These are phyloP conservation scores for mouse (Mus musculus) DNA, from an alignment of 2,113 vertebrate species.

Conservation along the genomic window DNA sequence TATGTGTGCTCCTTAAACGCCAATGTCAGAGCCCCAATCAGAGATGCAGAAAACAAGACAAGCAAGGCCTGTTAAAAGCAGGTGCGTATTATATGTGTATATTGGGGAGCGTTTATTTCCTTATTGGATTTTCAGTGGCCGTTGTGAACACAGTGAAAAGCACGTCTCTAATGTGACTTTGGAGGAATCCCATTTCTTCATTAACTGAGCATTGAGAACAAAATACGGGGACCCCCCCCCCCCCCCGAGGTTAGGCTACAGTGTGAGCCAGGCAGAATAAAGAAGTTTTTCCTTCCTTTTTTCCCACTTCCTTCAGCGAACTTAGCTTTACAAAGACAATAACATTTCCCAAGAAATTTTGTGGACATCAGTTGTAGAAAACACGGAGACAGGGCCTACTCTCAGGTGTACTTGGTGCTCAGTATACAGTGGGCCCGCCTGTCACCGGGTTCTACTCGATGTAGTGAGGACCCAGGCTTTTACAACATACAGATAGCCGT, in stretches of 20 bases:
- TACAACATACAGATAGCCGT: constrained; percentile 4
- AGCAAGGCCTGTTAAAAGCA: background rate
- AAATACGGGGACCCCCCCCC: background rate
- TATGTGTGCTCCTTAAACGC: background rate
- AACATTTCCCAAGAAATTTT: constrained; percentile 61
- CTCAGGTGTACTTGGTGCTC: background rate
- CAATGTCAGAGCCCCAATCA: background rate
- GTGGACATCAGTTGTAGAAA: constrained; percentile 52
- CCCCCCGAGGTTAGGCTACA: background rate
- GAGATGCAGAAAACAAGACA: background rate
- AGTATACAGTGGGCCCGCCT: background rate
- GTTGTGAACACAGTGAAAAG: constrained; percentile 34
- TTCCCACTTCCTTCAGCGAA: background rate
- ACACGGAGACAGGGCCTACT: constrained; percentile 18
- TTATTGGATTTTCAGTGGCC: constrained; percentile 20
- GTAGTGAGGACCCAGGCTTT: constrained; percentile 33
- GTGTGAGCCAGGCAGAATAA: constrained; percentile 28
- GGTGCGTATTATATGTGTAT: background rate
- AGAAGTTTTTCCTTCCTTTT: background rate
- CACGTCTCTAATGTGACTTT: background rate
- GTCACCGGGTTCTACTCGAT: background rate
- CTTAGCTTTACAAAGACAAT: constrained; percentile 34
- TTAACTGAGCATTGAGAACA: constrained; percentile 36
- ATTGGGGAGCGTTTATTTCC: background rate
- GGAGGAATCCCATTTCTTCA: constrained; percentile 48